Base-by-base conservation (phyloP, 2,888 invertebrate genomes). In the Craniophora ligustri region DNA sequence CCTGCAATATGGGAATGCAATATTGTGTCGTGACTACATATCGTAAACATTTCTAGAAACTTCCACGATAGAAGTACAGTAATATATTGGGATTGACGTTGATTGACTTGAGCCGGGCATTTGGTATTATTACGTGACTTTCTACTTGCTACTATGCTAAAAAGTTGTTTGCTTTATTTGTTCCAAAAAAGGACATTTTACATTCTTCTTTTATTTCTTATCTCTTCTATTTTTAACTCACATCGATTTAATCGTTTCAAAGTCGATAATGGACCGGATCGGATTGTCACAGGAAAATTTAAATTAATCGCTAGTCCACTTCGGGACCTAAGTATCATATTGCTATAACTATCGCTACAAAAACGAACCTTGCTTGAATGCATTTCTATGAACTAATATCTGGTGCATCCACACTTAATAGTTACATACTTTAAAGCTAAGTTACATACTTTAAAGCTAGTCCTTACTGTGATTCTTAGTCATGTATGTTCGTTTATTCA, bases 401-500 rank as follows among this genome's bases (percentile, higher is more conserved):
- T 54, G 53, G 58, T 75, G 63, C 61, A 55, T 51, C 38, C 66
- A 65, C 36, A 44, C 50, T 62, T 54, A 40, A 66, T 65, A n/a
- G 58, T 67, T 55, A 45, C 67, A 62, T 50, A 60, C 41, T 72
- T 53, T 78, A 79, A 82, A 79, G 82, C 42, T 67, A 67, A n/a
- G 58, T 67, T 55, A 45, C 67, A 62, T 50, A 60, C 41, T 72
- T 53, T 78, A 79, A 82, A 79, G 82, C 90, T 89, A 90, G 89
- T 89, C 88, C 82, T 79, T 84, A 88, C 90, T 89, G 90, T 90
- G 90, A 90, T 90, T 87, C 75, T 78, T 87, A 85, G 80, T 51
- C 65, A 62, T 59, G 35, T 56, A 47, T 72, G 56, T 75, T 62
- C 28, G 47, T 75, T 72, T 66, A 66, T 54, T 54, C 56, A 64